phyloP scores from a whole-genome alignment of 2,888 invertebrate genomes.

The Eremobia ochroleuca region DNA sequence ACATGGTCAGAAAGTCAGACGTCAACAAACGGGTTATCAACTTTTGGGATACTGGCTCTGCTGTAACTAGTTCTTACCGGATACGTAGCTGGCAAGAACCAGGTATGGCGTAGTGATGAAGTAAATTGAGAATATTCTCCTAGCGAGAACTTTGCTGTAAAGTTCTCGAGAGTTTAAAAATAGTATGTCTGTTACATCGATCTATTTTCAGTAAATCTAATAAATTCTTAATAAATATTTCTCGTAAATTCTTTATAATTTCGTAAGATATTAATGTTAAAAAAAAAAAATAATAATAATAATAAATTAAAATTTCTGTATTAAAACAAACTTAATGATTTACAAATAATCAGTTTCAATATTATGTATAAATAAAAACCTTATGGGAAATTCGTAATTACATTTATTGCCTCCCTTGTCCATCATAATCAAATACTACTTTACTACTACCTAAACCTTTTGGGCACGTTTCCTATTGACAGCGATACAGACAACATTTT shows the following conservation, averaged over 20 bases:
- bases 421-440: not conserved
- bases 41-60: not conserved
- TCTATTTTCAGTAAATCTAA: no score
- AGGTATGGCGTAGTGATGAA: not conserved
- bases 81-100: not conserved
- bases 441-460: no score
- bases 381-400: not conserved
- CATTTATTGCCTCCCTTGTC: not conserved
- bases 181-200: not conserved
- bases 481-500: no score
- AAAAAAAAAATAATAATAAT: no score
- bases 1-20: not conserved
- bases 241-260: not conserved
- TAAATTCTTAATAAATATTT: not conserved
- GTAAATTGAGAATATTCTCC: not conserved
- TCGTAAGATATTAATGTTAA: no score
- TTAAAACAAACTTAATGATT: not conserved
- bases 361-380: not conserved
- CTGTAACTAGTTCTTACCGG: not conserved
- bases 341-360: not conserved
- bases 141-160: not conserved
- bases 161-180: not conserved
- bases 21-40: not conserved
- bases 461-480: no score
- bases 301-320: not conserved